Evolutionary conservation across 2,797 vertebrate species (phyloP), one percentile per base, ranked within the genome.

Genomic region (Morus bassanus): DNA sequence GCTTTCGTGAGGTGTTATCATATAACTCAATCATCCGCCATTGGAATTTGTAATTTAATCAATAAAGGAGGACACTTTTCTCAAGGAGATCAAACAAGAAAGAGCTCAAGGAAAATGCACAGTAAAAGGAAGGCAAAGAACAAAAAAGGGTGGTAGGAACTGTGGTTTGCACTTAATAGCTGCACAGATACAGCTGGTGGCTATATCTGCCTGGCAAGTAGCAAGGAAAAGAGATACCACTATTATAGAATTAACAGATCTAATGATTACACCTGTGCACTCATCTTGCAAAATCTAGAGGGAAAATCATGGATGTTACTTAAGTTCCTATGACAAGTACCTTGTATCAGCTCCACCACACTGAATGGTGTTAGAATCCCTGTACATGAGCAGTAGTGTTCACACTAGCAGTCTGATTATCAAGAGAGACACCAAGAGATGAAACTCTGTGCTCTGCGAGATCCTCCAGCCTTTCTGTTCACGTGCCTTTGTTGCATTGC

Each of bases 1-100:
- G 68, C 61, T 96, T 96, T 96, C 0, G 0, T 69, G 89, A 92
- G 85, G 85, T 94, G 63, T 87, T 97, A 95, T 95, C 78, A 65
- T 73, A 91, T 93, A 96, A 95, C 94, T 97, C 89, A 96, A 88
- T 97, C 94, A 94, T 54, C 50, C 0, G 1, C 67, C 85, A 64
- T 7, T 86, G 88, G 94, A 94, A 97, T 96, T 91, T 88, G 83
- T 95, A 94, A 95, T 96, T 97, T 95, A 96, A 97, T 97, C 97
- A 95, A 89, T 97, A 93, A 89, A 73, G 46, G 68, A 89, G 74
- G 67, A n/a, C 60, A 56, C 89, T 94, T 96, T 97, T 89, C 64
- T 94, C 65, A 88, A 89, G 88, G 80, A 96, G 70, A 86, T 92
- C 67, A 59, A 61, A 92, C 78, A 63, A 85, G 74, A 89, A 93